Conservation (phyloP, 2,888 invertebrate species). For the Morpho helenor region DNA sequence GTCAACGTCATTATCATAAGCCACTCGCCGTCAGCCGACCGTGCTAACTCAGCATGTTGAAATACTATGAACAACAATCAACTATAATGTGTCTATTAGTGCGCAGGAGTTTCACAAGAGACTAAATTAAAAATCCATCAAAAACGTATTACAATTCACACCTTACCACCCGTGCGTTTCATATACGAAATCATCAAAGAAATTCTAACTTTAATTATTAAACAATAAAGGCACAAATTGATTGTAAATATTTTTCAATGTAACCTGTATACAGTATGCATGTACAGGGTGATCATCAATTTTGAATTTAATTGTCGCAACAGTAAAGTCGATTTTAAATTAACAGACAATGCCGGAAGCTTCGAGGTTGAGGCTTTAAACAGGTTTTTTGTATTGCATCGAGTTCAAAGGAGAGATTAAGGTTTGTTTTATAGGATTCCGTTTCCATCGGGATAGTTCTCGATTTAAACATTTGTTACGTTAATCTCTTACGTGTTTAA, state of each 20-base stretch:
- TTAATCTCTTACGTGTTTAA: constrained; percentile 26
- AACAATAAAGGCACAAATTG: constrained; percentile 19
- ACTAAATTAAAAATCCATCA: constrained; percentile 73
- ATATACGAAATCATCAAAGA: constrained; percentile 1
- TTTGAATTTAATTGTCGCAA: constrained; percentile 20
- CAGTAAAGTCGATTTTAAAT: constrained; percentile 27
- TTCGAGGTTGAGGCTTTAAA: constrained; percentile 25
- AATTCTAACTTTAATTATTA: constrained; percentile 27
- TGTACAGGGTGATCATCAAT: constrained; percentile 13
- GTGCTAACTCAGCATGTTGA: constrained; percentile 35
- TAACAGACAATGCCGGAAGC: constrained; percentile 18
- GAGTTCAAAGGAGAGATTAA: constrained; percentile 41
- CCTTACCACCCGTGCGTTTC: constrained; percentile 49
- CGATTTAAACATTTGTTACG: constrained; percentile 28
- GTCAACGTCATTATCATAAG: constrained; percentile 6
- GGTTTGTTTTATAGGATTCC: constrained; percentile 39
- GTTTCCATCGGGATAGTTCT: constrained; percentile 34
- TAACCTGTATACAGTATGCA: not conserved
- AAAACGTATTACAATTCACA: constrained; percentile 68
- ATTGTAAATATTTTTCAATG: constrained; percentile 15
- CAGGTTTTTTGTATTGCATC: constrained; percentile 34
- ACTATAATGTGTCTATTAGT: constrained; percentile 63
- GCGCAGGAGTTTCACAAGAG: constrained; percentile 71
- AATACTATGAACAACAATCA: constrained; percentile 37
- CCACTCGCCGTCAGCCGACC: constrained; percentile 22